These are phyloP conservation scores for Metopolophium dirhodum DNA, from an alignment of 1,140 invertebrate genomes.

Conservation along the genomic window DNA sequence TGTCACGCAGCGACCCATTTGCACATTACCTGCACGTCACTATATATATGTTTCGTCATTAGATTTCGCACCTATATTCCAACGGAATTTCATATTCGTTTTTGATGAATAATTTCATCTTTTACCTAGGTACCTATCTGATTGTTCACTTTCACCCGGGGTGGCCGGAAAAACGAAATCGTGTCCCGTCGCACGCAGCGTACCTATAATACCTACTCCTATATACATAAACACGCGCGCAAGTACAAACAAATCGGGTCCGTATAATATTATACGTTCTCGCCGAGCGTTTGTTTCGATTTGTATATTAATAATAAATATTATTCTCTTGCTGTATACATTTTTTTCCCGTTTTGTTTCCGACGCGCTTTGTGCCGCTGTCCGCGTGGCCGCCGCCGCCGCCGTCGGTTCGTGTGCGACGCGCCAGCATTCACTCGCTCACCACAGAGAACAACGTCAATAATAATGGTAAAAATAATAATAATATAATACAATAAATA, in stretches of 20 bases:
- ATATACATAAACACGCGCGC: slow-evolving; percentile 21
- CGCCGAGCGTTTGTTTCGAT: slow-evolving; percentile 13
- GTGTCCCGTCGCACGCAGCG: neutral
- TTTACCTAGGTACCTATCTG: neutral
- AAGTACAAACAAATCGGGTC: neutral
- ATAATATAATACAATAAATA: slow-evolving; percentile 2
- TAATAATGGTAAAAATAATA: neutral
- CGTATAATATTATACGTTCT: neutral
- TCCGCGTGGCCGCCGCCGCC: neutral
- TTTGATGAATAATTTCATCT: neutral
- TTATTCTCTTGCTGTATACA: neutral
- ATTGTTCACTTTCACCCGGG: neutral
- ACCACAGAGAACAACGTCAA: neutral
- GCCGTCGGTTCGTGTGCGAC: neutral
- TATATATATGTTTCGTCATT: too few species aligned
- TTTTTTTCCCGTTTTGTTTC: neutral
- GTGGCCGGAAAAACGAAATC: neutral
- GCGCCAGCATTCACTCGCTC: neutral
- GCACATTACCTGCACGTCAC: neutral
- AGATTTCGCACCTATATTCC: neutral
- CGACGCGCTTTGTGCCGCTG: neutral
- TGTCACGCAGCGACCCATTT: neutral
- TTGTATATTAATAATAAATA: neutral
- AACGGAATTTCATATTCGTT: neutral
- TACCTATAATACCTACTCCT: neutral